Percentiles rank a stretch among this genome's conserved stretches.
Conservation (phyloP, 1,140 invertebrate genomes). For the Caenorhabditis briggsae region DNA sequence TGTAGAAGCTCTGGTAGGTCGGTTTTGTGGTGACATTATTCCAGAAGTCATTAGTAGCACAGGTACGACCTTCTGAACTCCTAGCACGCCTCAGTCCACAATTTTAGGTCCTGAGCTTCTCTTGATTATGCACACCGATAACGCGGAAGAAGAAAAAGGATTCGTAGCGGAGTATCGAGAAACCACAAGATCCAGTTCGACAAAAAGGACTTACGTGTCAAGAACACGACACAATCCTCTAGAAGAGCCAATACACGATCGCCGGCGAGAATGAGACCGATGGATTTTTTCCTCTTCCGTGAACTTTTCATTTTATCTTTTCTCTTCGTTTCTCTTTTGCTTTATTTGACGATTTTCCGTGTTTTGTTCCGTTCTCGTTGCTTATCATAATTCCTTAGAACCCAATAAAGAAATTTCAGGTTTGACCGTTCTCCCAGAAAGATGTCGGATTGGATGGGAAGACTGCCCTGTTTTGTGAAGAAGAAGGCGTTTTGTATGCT, state of each 20-base stretch:
- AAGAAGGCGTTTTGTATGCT: slow-evolving; percentile 1
- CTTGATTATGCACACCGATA: slow-evolving; percentile 66
- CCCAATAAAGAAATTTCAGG: slow-evolving; percentile 10
- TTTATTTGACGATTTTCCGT: neutral
- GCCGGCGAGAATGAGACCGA: neutral
- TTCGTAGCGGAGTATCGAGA: slow-evolving; percentile 68
- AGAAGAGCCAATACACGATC: slow-evolving; percentile 45
- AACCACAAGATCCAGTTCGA: slow-evolving; percentile 1
- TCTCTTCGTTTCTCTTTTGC: neutral
- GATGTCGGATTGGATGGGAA: slow-evolving; percentile 44
- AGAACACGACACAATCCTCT: slow-evolving; percentile 13
- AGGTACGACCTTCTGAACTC: neutral
- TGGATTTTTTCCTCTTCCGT: neutral
- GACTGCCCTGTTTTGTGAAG: neutral
- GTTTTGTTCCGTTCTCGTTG: neutral
- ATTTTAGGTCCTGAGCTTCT: slow-evolving; percentile 56
- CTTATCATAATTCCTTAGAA: neutral
- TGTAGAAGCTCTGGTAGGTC: slow-evolving; percentile 58
- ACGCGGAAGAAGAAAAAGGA: slow-evolving; percentile 70
- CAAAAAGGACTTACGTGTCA: slow-evolving; percentile 10
- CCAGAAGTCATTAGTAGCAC: slow-evolving; percentile 26
- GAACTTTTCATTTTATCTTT: neutral
- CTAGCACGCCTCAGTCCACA: neutral
- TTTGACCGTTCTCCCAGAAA: neutral
- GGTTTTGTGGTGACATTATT: slow-evolving; percentile 65